These are phyloP conservation scores for Ennomos fuscantarius DNA, from an alignment of 2,888 invertebrate genomes.

Conservation along the genomic window DNA sequence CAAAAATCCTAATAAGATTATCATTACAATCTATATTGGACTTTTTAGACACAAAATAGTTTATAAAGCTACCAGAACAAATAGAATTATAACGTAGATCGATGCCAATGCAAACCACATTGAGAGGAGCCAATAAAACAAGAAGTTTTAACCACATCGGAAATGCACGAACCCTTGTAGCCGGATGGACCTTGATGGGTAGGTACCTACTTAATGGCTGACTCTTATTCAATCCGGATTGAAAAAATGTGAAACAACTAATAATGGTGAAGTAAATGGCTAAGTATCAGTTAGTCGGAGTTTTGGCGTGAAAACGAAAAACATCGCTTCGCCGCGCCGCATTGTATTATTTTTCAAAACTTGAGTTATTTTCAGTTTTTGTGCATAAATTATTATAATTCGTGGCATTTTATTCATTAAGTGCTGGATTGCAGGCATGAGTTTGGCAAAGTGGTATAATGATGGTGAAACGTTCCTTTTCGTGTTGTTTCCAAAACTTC, in stretches of 20 bases:
- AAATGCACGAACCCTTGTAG: conserved; percentile 59
- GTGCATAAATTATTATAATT: too few relatives aligned
- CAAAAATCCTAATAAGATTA: too few relatives aligned
- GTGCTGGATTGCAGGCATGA: too few relatives aligned
- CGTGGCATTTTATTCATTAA: too few relatives aligned
- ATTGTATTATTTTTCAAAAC: too few relatives aligned
- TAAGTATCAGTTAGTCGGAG: background rate
- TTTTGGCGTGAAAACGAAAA: too few relatives aligned
- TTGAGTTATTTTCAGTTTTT: too few relatives aligned
- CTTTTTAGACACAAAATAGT: conserved; percentile 27
- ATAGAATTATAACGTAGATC: conserved; percentile 34
- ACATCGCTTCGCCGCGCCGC: too few relatives aligned
- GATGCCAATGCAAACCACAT: conserved; percentile 41
- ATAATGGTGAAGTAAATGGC: background rate
- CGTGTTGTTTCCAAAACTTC: too few relatives aligned
- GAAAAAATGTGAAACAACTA: conserved; percentile 16
- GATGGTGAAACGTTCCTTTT: too few relatives aligned
- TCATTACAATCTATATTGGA: too few relatives aligned
- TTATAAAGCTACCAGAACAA: conserved; percentile 27
- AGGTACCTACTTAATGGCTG: conserved; percentile 26
- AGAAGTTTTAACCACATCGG: conserved; percentile 40
- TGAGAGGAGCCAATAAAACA: conserved; percentile 25
- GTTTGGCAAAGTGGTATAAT: too few relatives aligned
- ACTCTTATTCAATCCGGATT: conserved; percentile 24
- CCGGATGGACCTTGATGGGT: conserved; percentile 40